Base-by-base conservation (phyloP, 2,113 vertebrate genomes). In the Cariama cristata region DNA sequence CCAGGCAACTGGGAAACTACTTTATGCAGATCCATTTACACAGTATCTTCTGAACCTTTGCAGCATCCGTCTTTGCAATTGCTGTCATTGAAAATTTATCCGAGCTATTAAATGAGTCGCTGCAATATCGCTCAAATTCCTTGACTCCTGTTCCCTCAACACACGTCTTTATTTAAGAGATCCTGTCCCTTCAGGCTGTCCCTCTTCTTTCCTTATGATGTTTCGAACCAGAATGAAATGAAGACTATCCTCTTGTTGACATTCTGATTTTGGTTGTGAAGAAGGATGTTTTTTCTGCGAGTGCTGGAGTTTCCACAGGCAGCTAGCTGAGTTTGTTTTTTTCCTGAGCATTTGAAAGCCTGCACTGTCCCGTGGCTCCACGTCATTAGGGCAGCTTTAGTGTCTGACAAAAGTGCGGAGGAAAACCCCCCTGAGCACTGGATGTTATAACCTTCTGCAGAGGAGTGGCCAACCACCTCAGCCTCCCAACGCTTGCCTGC, bases 371-470 rank as follows among this genome's bases (percentile, higher is more conserved):
- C 0, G 1, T 35, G 64, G 83, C 59, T 92, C 79, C 88, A 49
- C 1, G 0, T 81, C 71, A 56, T n/a, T 16, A 2, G 47, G 68
- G 55, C 76, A 79, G 60, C 56, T 85, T 58, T 27, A 28, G 44
- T 2, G 27, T 59, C 86, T 26, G 35, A 93, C 73, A 94, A 60
- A 91, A 89, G 44, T 0, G 10, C 0, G 3, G 53, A 93, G 91
- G 80, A 87, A 96, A 93, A 59, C 50, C 86, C 92, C 58, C 86
- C 23, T 17, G 79, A 76, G 91, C 86, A 16, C 13, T 18, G 77
- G 49, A 68, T 69, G 58, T 58, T 58, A 59, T 18, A 93, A 1
- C 40, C 69, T 89, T 90, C 80, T 68, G 52, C 69, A 73, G 88
- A 96, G 79, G 52, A 91, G 68, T 21, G 68, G 52, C 75, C 90